phyloP scores from a whole-genome alignment of 64 coral and sea anemone genomes.

The Dendronephthya gigantea region DNA sequence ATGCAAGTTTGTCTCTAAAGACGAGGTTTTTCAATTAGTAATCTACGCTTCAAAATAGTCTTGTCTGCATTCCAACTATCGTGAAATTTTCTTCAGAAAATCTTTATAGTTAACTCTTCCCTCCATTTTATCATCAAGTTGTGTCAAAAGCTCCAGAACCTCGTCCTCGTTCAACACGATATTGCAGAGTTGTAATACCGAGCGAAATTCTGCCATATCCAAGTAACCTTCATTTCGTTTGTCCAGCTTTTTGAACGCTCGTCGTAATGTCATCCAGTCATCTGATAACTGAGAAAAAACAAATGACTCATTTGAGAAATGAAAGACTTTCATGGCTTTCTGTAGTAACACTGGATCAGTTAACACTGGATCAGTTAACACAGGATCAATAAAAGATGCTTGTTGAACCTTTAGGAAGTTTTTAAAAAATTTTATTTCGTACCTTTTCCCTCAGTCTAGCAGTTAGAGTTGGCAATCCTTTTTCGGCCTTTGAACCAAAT shows the following conservation, averaged over 20 bases:
- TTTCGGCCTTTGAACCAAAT: conserved; percentile 64
- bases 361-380: too few relatives aligned
- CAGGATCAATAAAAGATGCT: too few relatives aligned
- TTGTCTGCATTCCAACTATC: background rate
- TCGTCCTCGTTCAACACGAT: conserved; percentile 75
- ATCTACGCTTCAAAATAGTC: too few relatives aligned
- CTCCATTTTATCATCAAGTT: conserved; percentile 56
- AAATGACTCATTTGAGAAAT: too few relatives aligned
- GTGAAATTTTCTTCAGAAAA: conserved; percentile 53
- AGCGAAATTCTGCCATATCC: conserved; percentile 79
- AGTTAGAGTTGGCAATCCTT: conserved; percentile 62
- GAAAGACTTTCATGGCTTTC: too few relatives aligned
- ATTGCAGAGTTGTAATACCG: conserved; percentile 71
- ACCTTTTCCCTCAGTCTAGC: conserved; percentile 90
- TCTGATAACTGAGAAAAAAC: conserved; percentile 54
- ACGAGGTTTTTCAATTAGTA: too few relatives aligned
- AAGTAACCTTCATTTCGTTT: conserved; percentile 74
- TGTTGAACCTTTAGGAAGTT: too few relatives aligned
- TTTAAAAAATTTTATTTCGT: background rate
- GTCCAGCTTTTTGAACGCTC: conserved; percentile 85
- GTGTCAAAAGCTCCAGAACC: conserved; percentile 73
- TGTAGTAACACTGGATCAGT: background rate
- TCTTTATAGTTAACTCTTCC: conserved; percentile 52
- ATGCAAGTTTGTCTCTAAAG: too few relatives aligned
- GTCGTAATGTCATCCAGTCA: conserved; percentile 77